Evolutionary conservation across 2,888 invertebrate genomes (phyloP).

Genomic region (Sinhomidia bicolor): DNA sequence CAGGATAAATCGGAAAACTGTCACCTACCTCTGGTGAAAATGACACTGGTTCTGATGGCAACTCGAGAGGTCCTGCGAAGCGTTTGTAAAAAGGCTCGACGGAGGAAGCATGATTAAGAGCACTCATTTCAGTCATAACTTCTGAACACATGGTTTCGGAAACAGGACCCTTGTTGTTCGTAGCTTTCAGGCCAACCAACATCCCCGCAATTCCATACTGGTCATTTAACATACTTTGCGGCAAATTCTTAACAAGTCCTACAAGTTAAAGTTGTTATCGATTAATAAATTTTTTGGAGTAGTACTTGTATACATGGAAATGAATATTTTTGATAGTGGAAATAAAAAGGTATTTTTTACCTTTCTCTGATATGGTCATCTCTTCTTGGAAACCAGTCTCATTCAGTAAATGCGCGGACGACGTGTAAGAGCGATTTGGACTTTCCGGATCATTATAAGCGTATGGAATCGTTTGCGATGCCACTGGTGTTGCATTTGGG

Average conservation of each 20-base stretch:
- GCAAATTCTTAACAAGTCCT: conserved; percentile 24
- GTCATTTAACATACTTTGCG: conserved; percentile 43
- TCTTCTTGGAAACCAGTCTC: background rate
- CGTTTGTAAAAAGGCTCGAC: background rate
- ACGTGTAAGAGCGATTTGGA: too few species aligned
- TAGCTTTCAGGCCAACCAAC: background rate
- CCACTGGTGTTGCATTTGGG: background rate
- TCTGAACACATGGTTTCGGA: background rate
- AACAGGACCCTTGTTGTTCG: background rate
- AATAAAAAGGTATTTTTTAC: background rate
- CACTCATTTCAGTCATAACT: background rate
- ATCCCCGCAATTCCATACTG: conserved; percentile 48
- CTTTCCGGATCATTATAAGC: background rate
- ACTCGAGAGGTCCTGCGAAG: conserved; percentile 7
- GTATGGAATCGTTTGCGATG: background rate
- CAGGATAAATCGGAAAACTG: background rate
- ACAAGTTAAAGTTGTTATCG: too few species aligned
- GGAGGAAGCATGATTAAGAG: background rate
- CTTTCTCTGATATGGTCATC: background rate
- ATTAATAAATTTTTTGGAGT: too few species aligned
- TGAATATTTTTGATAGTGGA: too few species aligned
- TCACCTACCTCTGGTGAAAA: background rate
- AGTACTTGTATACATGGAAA: background rate
- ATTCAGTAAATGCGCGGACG: background rate
- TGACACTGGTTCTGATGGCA: background rate